These are phyloP conservation scores for Novumbra hubbsi DNA, from an alignment of 2,797 vertebrate genomes.

Conservation along the genomic window DNA sequence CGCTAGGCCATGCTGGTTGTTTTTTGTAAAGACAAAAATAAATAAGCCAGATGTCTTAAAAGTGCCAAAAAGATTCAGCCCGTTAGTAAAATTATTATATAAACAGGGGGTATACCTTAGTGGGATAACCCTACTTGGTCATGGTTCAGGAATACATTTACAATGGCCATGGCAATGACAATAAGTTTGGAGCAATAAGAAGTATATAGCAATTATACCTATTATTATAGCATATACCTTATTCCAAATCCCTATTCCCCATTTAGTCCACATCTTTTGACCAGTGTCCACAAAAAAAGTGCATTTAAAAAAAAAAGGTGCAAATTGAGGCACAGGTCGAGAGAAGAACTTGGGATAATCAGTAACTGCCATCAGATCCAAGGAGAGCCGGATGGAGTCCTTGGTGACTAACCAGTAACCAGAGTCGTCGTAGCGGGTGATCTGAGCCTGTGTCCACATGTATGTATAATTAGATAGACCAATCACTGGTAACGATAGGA, in stretches of 20 bases:
- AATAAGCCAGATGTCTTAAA: too few relatives aligned
- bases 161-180: not conserved
- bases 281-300: slow-evolving; percentile 15
- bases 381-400: slow-evolving; percentile 33
- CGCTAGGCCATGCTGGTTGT: too few relatives aligned
- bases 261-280: not conserved
- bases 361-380: slow-evolving; percentile 43
- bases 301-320: slow-evolving; percentile 7
- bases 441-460: slow-evolving; percentile 26
- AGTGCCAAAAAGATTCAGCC: too few relatives aligned
- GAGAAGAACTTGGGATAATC: not conserved
- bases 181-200: not conserved
- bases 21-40: too few relatives aligned
- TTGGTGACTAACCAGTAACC: slow-evolving; percentile 42
- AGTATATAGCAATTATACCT: too few relatives aligned
- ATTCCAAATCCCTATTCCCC: slow-evolving; percentile 5
- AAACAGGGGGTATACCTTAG: not conserved
- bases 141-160: not conserved
- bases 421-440: slow-evolving; percentile 14
- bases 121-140: not conserved
- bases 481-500: slow-evolving; percentile 40
- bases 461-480: slow-evolving; percentile 34
- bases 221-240: too few relatives aligned
- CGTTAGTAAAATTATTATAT: not conserved
- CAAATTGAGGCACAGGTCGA: slow-evolving; percentile 23